These are phyloP conservation scores for Habroteleia sp. DNA, from an alignment of 2,888 invertebrate species.

Conservation along the genomic window DNA sequence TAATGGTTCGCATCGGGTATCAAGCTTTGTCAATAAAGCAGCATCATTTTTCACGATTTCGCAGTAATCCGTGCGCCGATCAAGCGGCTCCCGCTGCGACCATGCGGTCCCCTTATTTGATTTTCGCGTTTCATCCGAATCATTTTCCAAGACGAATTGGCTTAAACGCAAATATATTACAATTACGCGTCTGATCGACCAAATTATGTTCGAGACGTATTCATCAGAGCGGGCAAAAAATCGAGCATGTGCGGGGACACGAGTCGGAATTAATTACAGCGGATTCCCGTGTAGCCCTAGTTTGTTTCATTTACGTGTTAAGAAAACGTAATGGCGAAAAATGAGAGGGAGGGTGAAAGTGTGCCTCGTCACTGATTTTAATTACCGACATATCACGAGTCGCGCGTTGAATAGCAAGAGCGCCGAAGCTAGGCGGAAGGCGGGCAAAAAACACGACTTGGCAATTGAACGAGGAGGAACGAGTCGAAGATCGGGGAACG, in stretches of 20 bases:
- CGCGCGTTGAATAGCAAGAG: conserved; percentile 43
- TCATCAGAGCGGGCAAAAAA: conserved; percentile 24
- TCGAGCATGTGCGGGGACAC: conserved; percentile 13
- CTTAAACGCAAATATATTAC: conserved; percentile 34
- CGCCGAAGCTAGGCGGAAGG: conserved; percentile 28
- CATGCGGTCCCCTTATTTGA: conserved; percentile 38
- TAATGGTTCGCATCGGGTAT: conserved; percentile 68
- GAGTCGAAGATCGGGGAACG: conserved; percentile 28
- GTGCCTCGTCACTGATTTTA: conserved; percentile 70
- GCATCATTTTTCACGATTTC: conserved; percentile 77
- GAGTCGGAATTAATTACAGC: conserved; percentile 45
- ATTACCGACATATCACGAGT: conserved; percentile 75
- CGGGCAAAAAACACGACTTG: conserved; percentile 47
- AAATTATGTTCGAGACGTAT: conserved; percentile 26
- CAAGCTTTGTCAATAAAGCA: conserved; percentile 70
- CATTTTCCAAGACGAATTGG: conserved; percentile 38
- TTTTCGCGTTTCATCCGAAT: conserved; percentile 21
- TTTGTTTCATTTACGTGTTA: conserved; percentile 58
- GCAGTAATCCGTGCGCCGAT: conserved; percentile 65
- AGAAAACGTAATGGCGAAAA: conserved; percentile 55
- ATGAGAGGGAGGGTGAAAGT: conserved; percentile 55
- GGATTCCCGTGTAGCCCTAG: conserved; percentile 37
- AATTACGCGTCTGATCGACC: conserved; percentile 23
- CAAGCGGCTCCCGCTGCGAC: conserved; percentile 28
- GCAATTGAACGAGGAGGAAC: conserved; percentile 20